Percentiles rank a stretch among this genome's conserved stretches.
Evolutionary conservation across 2,113 vertebrate genomes (phyloP).

Genomic region (Ariopsis seemanni): DNA sequence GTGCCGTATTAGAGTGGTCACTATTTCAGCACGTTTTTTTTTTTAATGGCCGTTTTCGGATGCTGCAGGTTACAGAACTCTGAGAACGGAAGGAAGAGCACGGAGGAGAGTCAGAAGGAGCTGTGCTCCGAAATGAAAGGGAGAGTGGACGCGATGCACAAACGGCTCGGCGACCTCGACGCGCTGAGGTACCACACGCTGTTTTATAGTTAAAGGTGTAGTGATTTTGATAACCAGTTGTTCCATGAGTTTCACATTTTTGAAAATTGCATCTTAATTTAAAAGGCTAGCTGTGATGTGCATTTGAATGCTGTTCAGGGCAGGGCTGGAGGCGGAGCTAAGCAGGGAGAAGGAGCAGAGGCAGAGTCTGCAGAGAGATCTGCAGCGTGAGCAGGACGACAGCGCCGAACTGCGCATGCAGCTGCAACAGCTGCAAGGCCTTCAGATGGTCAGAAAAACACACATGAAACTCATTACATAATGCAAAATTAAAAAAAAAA

Average conservation of each 20-base stretch:
- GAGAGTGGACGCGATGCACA: conserved; percentile 74
- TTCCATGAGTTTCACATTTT: neutral
- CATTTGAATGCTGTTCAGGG: conserved; percentile 68
- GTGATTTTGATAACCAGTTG: too few species aligned
- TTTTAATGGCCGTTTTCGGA: neutral
- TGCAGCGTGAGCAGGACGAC: conserved; percentile 87
- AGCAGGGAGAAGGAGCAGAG: conserved; percentile 88
- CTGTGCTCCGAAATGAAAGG: conserved; percentile 80
- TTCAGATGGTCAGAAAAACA: conserved; percentile 71
- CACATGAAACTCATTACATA: too few species aligned
- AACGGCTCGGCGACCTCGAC: conserved; percentile 84
- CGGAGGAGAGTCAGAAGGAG: conserved; percentile 78
- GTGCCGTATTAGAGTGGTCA: neutral
- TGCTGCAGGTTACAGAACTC: conserved; percentile 80
- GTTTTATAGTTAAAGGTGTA: neutral
- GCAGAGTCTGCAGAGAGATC: conserved; percentile 82
- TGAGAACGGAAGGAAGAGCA: conserved; percentile 74
- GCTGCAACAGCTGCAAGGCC: conserved; percentile 88
- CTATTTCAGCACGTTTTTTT: neutral
- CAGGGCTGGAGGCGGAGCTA: conserved; percentile 85
- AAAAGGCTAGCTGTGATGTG: neutral
- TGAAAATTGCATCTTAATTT: neutral
- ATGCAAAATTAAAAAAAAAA: neutral
- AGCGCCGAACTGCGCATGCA: conserved; percentile 84
- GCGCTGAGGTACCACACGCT: conserved; percentile 75